Conservation (phyloP, 2,797 vertebrate species). For the Enteromius radiatus region DNA sequence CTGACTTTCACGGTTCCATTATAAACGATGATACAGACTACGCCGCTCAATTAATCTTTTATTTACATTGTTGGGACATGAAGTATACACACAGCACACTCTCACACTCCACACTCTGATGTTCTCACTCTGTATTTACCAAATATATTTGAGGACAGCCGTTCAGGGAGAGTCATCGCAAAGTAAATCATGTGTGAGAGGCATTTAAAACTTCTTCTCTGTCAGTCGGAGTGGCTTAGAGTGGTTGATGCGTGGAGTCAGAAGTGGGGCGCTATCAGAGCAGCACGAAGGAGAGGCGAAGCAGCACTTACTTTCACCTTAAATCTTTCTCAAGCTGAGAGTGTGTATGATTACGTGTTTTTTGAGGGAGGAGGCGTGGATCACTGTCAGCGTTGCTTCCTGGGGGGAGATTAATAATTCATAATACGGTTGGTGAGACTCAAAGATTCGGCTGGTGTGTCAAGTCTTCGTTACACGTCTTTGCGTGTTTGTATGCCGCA, state of each 20-base stretch:
- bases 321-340: slow-evolving; percentile 33
- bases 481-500: slow-evolving; percentile 40
- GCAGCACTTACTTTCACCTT: slow-evolving; percentile 61
- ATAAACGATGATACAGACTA: not conserved
- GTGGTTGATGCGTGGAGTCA: slow-evolving; percentile 43
- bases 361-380: slow-evolving; percentile 16
- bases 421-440: slow-evolving; percentile 57
- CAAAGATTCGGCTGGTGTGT: slow-evolving; percentile 48
- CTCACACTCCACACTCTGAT: not conserved
- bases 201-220: slow-evolving; percentile 43
- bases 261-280: slow-evolving; percentile 35
- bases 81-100: not conserved
- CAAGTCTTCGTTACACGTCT: slow-evolving; percentile 54
- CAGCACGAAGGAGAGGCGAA: slow-evolving; percentile 41
- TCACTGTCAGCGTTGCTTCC: slow-evolving; percentile 59
- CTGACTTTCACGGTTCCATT: not conserved
- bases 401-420: slow-evolving; percentile 62
- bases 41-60: not conserved
- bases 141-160: slow-evolving; percentile 28
- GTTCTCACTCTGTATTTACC: not conserved
- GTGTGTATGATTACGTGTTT: slow-evolving; percentile 29
- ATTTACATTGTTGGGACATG: slow-evolving; percentile 12
- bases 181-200: slow-evolving; percentile 37
- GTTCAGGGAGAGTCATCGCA: slow-evolving; percentile 2
- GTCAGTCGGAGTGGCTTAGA: slow-evolving; percentile 43